Evolutionary conservation across 2,888 invertebrate species (phyloP), one percentile per base, ranked within the genome.

Genomic region (Erebia aethiops): DNA sequence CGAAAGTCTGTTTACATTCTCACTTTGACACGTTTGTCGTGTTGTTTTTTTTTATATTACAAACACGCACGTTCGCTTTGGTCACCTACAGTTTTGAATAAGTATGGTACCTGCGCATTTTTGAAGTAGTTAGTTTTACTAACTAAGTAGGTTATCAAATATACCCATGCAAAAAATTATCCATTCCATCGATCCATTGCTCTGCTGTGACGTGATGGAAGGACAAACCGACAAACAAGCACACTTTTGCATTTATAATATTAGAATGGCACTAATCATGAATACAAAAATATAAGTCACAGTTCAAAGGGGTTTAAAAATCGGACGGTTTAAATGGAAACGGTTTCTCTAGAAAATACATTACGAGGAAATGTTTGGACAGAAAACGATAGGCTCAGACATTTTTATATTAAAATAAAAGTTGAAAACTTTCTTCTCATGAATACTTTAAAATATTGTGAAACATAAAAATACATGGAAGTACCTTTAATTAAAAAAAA

Each of bases 1-100:
- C 11, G 26, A 18, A 3, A 41, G 14, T 56, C 46, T 41, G 68
- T 56, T 69, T 41, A 26, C 62, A 62, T 56, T 69, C 21, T 56
- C 21, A 18, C 8, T 26, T 26, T 8, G 13, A 14, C 18, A 49
- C 13, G 43, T 18, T n/a, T 11, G 14, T 13, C 56, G 11, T 56
- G 13, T 56, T 21, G 10, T 18, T 11, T 10, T n/a, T 14, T n/a
- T 51, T 14, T 3, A 26, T 26, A 14, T 14, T 5, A 5, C 5
- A 13, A 5, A n/a, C n/a, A n/a, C 5, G 5, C 61, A 16, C 52
- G n/a, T 2, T n/a, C 26, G 26, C 26, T 5, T 0, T 52, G n/a
- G n/a, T n/a, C 3, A 51, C n/a, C 8, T 51, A 51, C 16, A 9
- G 8, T n/a, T n/a, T 5, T 1, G n/a, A 51, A 51, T 8, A n/a